Evolutionary conservation across 2,888 invertebrate species (phyloP), one percentile per base, ranked within the genome.

Genomic region (Drosophila peninsularis): DNA sequence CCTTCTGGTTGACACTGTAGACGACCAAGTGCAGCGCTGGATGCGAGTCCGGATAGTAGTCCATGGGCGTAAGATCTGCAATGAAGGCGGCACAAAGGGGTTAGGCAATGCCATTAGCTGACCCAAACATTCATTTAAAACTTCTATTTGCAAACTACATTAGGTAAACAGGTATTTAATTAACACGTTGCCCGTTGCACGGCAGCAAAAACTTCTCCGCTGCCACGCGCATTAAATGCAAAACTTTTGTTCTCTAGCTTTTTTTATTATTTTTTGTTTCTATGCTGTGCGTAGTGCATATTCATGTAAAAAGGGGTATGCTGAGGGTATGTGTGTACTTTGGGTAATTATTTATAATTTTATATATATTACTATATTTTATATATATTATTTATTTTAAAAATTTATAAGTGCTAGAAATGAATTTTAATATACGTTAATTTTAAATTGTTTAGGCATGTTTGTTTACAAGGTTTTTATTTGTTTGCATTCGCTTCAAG

Each of bases 1-100:
- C 97, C 92, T 97, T 97, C 69, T 96, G 95, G 93, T 97, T 97
- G 81, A 94, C 95, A 64, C 97, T 96, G 92, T 96, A 97, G 80
- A 96, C 95, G 75, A 96, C 94, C 78, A 97, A 94, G 90, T 96
- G 95, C 84, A 96, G 94, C 34, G 96, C 95, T 49, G 95, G 94
- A 71, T 94, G 93, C 24, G 91, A 89, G 82, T 92, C 92, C 14
- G 92, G 90, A 78, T 90, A 92, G 73, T 90, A 91, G 76, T 92
- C 92, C 89, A 92, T 91, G 70, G 93, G 92, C 71, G 91, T 89
- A 62, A 93, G 89, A 85, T 93, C 93, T 92, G 78, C 60, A 62
- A 24, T 13, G 34, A 9, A 36, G n/a, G 39, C 30, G 13, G 6
- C 1, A 9, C n/a, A 32, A 19, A 11, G 34, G 14, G 14, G 21